phyloP scores from a whole-genome alignment of 2,888 invertebrate species.

The Cepaea hortensis region DNA sequence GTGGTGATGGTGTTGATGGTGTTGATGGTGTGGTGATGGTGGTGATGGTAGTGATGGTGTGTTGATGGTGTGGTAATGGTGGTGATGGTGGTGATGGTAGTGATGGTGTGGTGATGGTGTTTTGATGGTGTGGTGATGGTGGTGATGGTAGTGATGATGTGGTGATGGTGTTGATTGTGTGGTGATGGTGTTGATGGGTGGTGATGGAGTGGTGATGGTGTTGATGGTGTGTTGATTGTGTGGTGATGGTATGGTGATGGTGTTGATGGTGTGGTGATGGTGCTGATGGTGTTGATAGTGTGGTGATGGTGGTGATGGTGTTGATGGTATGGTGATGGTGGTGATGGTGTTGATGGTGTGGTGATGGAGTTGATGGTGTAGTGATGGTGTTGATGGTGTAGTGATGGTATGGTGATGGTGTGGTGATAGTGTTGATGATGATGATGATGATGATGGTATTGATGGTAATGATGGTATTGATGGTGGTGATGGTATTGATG shows the following conservation, averaged over 20 bases:
- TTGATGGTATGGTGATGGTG: too few species aligned
- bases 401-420: too few species aligned
- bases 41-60: too few species aligned
- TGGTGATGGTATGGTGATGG: too few species aligned
- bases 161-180: not conserved
- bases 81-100: not conserved
- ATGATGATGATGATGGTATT: not conserved
- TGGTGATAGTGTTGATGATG: not conserved
- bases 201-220: not conserved
- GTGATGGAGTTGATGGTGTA: conserved; percentile 16
- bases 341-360: not conserved
- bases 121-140: not conserved
- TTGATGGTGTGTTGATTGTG: too few species aligned
- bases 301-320: too few species aligned
- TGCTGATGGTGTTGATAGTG: too few species aligned
- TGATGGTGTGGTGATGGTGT: too few species aligned
- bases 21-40: too few species aligned
- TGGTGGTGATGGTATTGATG: not conserved
- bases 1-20: too few species aligned
- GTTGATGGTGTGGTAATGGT: too few species aligned
- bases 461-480: not conserved
- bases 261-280: not conserved
- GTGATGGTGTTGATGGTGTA: conserved; percentile 10
- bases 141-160: not conserved
- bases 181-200: not conserved